Base-by-base conservation (phyloP, 2,888 invertebrate genomes). In the Micoletzkya japonica region DNA sequence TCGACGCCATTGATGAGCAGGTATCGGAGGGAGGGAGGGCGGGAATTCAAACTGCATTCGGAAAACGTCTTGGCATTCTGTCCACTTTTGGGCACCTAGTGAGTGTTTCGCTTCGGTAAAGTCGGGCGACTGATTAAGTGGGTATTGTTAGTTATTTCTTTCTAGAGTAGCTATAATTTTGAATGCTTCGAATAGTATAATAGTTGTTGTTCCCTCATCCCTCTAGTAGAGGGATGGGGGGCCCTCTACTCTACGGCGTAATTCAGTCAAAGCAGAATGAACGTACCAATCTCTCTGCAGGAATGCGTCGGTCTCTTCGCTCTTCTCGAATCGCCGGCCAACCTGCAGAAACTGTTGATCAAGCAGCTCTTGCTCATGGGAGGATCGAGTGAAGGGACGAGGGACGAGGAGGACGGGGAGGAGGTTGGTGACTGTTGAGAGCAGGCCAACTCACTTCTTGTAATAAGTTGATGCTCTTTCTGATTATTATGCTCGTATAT, bases 221-320 rank as follows among this genome's bases (percentile, higher is more conserved):
- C n/a, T n/a, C n/a, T n/a, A n/a, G n/a, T n/a, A n/a, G n/a, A n/a
- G n/a, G n/a, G n/a, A n/a, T n/a, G n/a, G n/a, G n/a, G n/a, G n/a
- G n/a, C n/a, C n/a, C n/a, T n/a, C n/a, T n/a, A n/a, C n/a, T n/a
- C n/a, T n/a, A n/a, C n/a, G n/a, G n/a, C n/a, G n/a, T n/a, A n/a
- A n/a, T n/a, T n/a, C n/a, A n/a, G n/a, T 57, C n/a, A 30, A 34
- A 57, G 28, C 30, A 1, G 17, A 4, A 4, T 2, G 20, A 56
- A 30, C 24, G 49, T 49, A 3, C 34, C 14, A 24, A 7, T 30
- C 17, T 28, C 14, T 32, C 49, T 61, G 3, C 36, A 68, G 68
- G 68, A 68, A 14, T 68, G 68, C 49, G 58, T 68, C 10, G 68
- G 68, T 58, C 68, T 68, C 10, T 68, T 68, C 34, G 68, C 58